These are phyloP conservation scores for Archilochus colubris DNA, from an alignment of 2,113 vertebrate genomes.

Conservation along the genomic window DNA sequence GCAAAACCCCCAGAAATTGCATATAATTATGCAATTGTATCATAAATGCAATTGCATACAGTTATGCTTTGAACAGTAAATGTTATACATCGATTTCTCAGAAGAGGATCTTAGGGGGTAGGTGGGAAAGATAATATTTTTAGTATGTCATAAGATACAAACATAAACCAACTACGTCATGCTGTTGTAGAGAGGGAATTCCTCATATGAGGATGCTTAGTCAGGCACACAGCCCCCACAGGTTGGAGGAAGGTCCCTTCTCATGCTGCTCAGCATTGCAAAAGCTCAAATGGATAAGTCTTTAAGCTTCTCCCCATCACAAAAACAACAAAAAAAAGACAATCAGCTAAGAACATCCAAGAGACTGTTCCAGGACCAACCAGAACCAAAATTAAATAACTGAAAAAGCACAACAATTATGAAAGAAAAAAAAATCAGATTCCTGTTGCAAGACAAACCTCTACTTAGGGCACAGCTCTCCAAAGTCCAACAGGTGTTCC, in stretches of 20 bases:
- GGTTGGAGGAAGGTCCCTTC: neutral
- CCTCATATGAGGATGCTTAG: neutral
- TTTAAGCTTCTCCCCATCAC: neutral
- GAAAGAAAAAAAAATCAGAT: neutral
- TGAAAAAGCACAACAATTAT: neutral
- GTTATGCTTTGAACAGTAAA: too few species aligned
- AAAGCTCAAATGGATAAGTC: neutral
- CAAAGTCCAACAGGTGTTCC: too few species aligned
- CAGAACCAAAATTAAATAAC: neutral
- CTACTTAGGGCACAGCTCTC: too few species aligned
- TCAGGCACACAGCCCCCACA: neutral
- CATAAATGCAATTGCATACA: too few species aligned
- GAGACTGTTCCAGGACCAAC: neutral
- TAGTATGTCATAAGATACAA: slow-evolving; percentile 30
- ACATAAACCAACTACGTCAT: slow-evolving; percentile 22
- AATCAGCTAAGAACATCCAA: neutral
- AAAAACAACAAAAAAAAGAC: neutral
- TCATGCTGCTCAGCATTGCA: neutral
- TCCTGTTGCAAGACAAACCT: too few species aligned
- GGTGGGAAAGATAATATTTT: slow-evolving; percentile 17
- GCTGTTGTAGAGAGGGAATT: slow-evolving; percentile 39
- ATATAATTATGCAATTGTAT: neutral
- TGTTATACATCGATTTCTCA: neutral
- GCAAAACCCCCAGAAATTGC: neutral
- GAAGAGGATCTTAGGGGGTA: neutral